Conservation (phyloP, 2,888 invertebrate species). For the Drosophila mayaguana region DNA sequence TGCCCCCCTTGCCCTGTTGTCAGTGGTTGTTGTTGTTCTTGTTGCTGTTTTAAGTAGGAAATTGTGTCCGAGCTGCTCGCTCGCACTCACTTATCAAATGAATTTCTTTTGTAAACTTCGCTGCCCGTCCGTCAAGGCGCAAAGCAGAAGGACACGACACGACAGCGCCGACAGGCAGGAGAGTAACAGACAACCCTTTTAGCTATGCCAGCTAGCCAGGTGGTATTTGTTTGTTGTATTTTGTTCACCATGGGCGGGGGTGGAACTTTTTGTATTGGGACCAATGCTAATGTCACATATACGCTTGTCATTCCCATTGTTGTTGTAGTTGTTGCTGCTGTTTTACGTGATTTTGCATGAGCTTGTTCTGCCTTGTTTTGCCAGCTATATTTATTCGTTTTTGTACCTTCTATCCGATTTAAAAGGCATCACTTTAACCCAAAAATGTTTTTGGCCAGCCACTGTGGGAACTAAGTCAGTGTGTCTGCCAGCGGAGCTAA, state of each 20-base stretch:
- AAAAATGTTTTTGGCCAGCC: conserved; percentile 49
- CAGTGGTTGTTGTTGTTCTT: conserved; percentile 36
- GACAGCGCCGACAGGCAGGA: conserved; percentile 21
- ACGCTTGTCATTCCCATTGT: conserved; percentile 57
- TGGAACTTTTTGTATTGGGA: conserved; percentile 11
- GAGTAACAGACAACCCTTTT: conserved; percentile 74
- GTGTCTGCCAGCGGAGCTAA: conserved; percentile 48
- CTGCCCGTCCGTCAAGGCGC: conserved; percentile 55
- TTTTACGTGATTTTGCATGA: conserved; percentile 71
- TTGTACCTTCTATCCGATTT: conserved; percentile 34
- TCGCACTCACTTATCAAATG: conserved; percentile 66
- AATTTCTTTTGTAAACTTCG: conserved; percentile 74
- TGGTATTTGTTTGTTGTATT: not conserved
- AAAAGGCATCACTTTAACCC: conserved; percentile 65
- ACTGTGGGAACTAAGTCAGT: conserved; percentile 76
- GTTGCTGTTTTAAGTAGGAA: conserved; percentile 76
- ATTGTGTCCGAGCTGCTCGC: conserved; percentile 73
- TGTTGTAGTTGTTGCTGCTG: conserved; percentile 9
- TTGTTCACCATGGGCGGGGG: not conserved
- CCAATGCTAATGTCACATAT: conserved; percentile 67
- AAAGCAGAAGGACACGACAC: conserved; percentile 39
- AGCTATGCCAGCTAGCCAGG: conserved; percentile 26
- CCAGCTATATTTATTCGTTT: conserved; percentile 14
- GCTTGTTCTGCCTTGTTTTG: conserved; percentile 16
- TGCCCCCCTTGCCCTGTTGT: conserved; percentile 45